Evolutionary conservation across 2,797 vertebrate genomes (phyloP).

Genomic region (Chanos chanos): DNA sequence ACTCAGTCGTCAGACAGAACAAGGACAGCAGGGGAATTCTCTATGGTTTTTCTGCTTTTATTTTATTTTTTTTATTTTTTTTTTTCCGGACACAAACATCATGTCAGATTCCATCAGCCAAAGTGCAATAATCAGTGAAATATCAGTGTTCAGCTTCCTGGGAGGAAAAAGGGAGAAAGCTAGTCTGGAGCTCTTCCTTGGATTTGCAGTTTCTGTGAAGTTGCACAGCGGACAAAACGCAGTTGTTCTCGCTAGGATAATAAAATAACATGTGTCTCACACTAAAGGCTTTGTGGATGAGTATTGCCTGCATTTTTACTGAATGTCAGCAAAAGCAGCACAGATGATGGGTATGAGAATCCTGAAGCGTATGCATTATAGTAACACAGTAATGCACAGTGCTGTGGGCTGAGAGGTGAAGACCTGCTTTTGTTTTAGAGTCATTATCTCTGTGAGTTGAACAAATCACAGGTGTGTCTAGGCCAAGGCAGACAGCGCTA

Average conservation of each 20-base stretch:
- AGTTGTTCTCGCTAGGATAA: conserved; percentile 53
- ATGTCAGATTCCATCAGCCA: too few species aligned
- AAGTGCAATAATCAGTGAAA: too few species aligned
- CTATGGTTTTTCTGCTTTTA: too few species aligned
- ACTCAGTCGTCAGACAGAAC: too few species aligned
- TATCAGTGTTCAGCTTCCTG: neutral
- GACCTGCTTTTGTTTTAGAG: conserved; percentile 37
- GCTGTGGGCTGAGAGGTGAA: conserved; percentile 11
- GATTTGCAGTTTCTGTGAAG: neutral
- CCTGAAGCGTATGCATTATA: too few species aligned
- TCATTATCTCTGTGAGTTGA: conserved; percentile 54
- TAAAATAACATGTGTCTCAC: conserved; percentile 41
- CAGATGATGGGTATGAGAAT: too few species aligned
- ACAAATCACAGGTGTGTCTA: conserved; percentile 49
- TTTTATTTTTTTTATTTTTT: too few species aligned
- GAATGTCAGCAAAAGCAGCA: conserved; percentile 45
- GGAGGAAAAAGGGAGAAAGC: neutral
- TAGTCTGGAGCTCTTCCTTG: too few species aligned
- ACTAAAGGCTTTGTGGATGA: conserved; percentile 38
- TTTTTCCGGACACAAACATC: too few species aligned
- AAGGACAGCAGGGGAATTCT: too few species aligned
- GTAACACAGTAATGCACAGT: neutral
- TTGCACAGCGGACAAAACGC: conserved; percentile 43
- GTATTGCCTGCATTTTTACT: conserved; percentile 44
- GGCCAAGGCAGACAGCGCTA: conserved; percentile 17